These are phyloP conservation scores for Clavelina lepadiformis DNA, from an alignment of 23 tunicate genomes.

Conservation along the genomic window DNA sequence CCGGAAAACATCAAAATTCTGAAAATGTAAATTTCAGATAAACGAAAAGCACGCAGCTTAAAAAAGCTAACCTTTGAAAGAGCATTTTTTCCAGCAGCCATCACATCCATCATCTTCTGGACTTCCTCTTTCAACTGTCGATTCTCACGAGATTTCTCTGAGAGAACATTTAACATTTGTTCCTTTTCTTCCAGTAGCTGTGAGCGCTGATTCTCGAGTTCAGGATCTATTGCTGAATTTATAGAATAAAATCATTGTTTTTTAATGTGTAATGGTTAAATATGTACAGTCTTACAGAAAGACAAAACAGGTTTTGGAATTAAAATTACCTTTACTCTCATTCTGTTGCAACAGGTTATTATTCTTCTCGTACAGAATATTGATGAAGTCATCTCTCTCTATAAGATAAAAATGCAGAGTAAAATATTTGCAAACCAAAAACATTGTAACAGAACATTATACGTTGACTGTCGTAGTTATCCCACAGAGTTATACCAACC, in stretches of 20 bases:
- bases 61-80: conserved; percentile 41
- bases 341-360: neutral
- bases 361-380: neutral
- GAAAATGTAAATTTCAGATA: neutral
- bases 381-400: conserved; percentile 50
- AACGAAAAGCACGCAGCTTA: neutral
- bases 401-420: neutral
- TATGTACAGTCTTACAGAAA: no score
- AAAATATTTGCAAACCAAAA: neutral
- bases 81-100: conserved; percentile 46
- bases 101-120: conserved; percentile 59
- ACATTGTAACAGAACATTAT: neutral
- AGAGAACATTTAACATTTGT: conserved; percentile 70
- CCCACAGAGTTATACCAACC: conserved; percentile 21
- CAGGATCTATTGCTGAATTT: no score
- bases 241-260: no score
- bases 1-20: neutral
- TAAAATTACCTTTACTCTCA: neutral
- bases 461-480: neutral
- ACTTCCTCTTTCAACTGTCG: conserved; percentile 75
- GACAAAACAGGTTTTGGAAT: no score
- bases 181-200: conserved; percentile 48
- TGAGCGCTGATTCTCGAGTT: neutral
- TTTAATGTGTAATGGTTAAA: no score
- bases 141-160: conserved; percentile 76